These are phyloP conservation scores for Nibea coibor DNA, from an alignment of 2,113 vertebrate genomes.

Conservation along the genomic window DNA sequence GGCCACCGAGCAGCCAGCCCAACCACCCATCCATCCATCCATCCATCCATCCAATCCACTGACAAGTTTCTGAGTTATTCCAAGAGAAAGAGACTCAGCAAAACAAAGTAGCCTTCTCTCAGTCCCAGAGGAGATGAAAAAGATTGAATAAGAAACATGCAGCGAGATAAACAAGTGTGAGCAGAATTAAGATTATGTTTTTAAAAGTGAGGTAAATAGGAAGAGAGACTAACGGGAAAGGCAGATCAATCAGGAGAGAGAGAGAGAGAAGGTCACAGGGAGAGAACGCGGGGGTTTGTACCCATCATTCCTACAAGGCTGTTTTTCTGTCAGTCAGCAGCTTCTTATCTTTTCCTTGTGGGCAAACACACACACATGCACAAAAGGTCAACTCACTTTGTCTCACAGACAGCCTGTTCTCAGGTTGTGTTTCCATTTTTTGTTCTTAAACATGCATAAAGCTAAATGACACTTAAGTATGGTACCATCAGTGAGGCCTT, in stretches of 20 bases:
- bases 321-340: constrained; percentile 60
- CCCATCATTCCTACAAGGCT: constrained; percentile 47
- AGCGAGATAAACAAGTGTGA: constrained; percentile 38
- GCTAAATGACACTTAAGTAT: constrained; percentile 16
- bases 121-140: constrained; percentile 17
- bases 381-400: constrained; percentile 44
- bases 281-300: constrained; percentile 30
- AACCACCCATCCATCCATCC: neutral
- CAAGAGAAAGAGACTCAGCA: constrained; percentile 18
- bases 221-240: constrained; percentile 18
- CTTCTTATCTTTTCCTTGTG: constrained; percentile 52
- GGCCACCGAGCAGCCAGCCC: constrained; percentile 1
- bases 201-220: constrained; percentile 28
- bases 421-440: constrained; percentile 4
- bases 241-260: constrained; percentile 38
- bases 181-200: constrained; percentile 52
- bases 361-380: constrained; percentile 29
- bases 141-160: constrained; percentile 31
- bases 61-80: constrained; percentile 8
- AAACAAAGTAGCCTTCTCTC: constrained; percentile 10
- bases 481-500: neutral
- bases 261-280: constrained; percentile 43
- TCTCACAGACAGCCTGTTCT: constrained; percentile 43
- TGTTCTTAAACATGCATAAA: constrained; percentile 29
- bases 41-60: neutral